These are phyloP conservation scores for Adelognathus sp. DNA, from an alignment of 2,888 invertebrate genomes.

Conservation along the genomic window DNA sequence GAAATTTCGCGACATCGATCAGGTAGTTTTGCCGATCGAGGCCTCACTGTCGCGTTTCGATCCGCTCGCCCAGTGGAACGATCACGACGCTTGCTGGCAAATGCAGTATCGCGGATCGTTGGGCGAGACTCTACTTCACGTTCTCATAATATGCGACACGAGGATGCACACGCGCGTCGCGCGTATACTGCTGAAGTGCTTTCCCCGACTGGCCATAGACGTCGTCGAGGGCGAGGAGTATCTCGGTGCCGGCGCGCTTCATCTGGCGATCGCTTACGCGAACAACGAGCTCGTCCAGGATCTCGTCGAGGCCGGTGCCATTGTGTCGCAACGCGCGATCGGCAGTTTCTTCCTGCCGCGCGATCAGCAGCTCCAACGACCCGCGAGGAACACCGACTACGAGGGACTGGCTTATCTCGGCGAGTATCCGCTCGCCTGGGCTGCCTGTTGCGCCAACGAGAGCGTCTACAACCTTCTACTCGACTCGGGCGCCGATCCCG, in stretches of 20 bases:
- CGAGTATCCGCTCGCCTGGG: constrained; percentile 98
- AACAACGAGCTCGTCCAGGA: constrained; percentile 97
- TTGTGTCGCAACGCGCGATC: constrained; percentile 95
- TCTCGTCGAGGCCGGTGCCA: constrained; percentile 95
- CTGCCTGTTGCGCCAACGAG: constrained; percentile 98
- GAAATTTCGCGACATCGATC: constrained; percentile 93
- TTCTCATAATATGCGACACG: constrained; percentile 97
- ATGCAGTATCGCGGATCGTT: constrained; percentile 97
- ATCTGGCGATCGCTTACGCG: constrained; percentile 97
- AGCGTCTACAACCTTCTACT: constrained; percentile 97
- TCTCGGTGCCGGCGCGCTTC: constrained; percentile 96
- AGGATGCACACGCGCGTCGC: constrained; percentile 93
- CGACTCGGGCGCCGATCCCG: constrained; percentile 96
- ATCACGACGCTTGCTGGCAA: constrained; percentile 98
- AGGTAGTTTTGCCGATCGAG: constrained; percentile 93
- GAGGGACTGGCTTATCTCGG: constrained; percentile 98
- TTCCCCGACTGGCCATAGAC: constrained; percentile 92
- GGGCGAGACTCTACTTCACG: constrained; percentile 97
- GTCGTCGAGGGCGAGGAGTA: constrained; percentile 99
- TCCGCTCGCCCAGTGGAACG: constrained; percentile 93
- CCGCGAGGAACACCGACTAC: constrained; percentile 93
- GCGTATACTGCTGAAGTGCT: constrained; percentile 93
- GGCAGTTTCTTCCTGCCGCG: constrained; percentile 98
- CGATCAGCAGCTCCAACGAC: constrained; percentile 93
- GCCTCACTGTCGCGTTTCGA: constrained; percentile 93